These are phyloP conservation scores for Papilio demoleus DNA, from an alignment of 2,888 invertebrate genomes.

Conservation along the genomic window DNA sequence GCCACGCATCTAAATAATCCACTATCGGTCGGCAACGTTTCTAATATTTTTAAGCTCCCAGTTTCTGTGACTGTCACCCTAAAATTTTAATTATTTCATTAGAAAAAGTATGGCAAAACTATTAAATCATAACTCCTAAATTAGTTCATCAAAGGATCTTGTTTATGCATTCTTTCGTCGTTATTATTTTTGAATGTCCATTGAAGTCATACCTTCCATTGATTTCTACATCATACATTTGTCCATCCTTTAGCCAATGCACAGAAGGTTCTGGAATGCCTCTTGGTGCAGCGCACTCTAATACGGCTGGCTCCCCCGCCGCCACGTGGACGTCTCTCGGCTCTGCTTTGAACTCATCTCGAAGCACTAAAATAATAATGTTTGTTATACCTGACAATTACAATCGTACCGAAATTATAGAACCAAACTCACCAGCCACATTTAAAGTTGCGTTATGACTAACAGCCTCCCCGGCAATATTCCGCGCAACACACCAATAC, in stretches of 20 bases:
- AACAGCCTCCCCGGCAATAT: constrained; percentile 93
- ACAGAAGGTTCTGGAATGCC: constrained; percentile 98
- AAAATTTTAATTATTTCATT: constrained; percentile 50
- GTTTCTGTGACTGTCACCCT: constrained; percentile 92
- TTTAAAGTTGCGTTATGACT: constrained; percentile 97
- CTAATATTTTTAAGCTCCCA: constrained; percentile 94
- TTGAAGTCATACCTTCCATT: constrained; percentile 85
- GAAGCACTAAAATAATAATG: constrained; percentile 87
- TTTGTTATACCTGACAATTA: not conserved
- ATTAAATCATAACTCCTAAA: not conserved
- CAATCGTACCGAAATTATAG: not conserved
- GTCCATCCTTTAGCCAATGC: constrained; percentile 93
- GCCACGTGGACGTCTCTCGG: constrained; percentile 96
- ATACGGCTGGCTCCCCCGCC: constrained; percentile 94
- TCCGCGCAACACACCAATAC: constrained; percentile 98
- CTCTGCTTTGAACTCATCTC: constrained; percentile 96
- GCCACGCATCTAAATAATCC: constrained; percentile 96
- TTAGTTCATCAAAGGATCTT: too few relatives aligned
- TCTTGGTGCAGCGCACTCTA: constrained; percentile 97
- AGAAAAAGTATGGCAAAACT: constrained; percentile 2
- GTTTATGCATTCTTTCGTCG: too few relatives aligned
- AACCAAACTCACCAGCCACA: constrained; percentile 90
- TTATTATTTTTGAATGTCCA: constrained; percentile 10
- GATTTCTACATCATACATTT: constrained; percentile 84
- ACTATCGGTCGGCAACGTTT: constrained; percentile 94